Conservation (phyloP, 2,113 vertebrate species). For the Pheucticus melanocephalus region DNA sequence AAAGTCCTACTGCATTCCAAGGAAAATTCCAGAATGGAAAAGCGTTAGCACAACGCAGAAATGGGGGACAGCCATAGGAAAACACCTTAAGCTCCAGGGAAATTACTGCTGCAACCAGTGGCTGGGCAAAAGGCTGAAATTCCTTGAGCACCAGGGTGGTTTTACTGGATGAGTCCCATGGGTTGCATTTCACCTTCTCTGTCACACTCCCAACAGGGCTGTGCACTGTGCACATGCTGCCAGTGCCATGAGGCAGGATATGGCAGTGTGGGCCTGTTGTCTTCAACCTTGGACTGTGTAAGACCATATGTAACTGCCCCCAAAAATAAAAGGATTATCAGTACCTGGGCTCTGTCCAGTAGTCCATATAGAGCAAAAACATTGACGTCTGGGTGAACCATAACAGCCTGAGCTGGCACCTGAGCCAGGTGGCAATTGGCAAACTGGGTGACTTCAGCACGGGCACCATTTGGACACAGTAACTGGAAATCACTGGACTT, state of each 20-base stretch:
- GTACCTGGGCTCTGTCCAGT: slow-evolving; percentile 89
- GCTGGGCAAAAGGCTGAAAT: not conserved
- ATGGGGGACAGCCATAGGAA: not conserved
- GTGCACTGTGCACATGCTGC: not conserved
- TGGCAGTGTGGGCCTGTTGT: not conserved
- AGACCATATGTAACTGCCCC: not conserved
- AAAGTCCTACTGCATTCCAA: not conserved
- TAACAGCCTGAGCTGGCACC: slow-evolving; percentile 88
- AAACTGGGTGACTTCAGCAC: slow-evolving; percentile 85
- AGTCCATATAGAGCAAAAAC: slow-evolving; percentile 84
- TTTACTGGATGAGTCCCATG: not conserved
- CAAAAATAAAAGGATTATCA: not conserved
- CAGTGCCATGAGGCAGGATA: not conserved
- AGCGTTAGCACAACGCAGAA: not conserved
- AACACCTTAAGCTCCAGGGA: not conserved
- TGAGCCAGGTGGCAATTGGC: slow-evolving; percentile 82
- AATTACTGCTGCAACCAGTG: not conserved
- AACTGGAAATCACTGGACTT: slow-evolving; percentile 84
- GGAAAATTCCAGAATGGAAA: not conserved
- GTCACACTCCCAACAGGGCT: not conserved
- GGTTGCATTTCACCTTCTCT: not conserved
- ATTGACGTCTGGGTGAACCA: slow-evolving; percentile 85
- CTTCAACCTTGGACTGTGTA: not conserved
- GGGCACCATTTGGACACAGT: slow-evolving; percentile 84
- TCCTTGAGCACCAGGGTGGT: not conserved